Evolutionary conservation across 1,140 invertebrate genomes (phyloP), one percentile per base, ranked within the genome.

Genomic region (Branchinecta lindahli): DNA sequence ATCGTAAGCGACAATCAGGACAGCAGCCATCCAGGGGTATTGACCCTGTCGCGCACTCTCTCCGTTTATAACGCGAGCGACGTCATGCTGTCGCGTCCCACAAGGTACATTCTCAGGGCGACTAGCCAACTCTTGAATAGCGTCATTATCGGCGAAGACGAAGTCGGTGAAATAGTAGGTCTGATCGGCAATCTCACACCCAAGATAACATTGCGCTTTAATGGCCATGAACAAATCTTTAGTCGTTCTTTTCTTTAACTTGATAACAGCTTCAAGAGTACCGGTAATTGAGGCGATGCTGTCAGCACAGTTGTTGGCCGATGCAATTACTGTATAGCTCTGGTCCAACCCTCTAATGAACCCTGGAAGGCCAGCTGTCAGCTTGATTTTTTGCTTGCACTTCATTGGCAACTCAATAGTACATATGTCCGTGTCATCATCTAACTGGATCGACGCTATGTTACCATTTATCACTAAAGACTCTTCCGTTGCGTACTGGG

Each of bases 21-120:
- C 52, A 20, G 52, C 52, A 61, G 52, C 52, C 52, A 61, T 61
- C 52, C 52, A 61, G 12, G 52, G 52, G 18, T 61, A 61, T 20
- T 61, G 52, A 61, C 52, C 52, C 12, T 61, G 12, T 61, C 52
- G 12, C 6, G 52, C 52, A 61, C 18, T 61, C 52, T 61, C 52
- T 15, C 52, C 52, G 18, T 61, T 61, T 1, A 15, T 61, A 1
- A 61, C 18, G 12, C 52, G 12, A 61, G 52, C 52, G 12, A 61
- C 52, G 18, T 61, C 52, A 61, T 12, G 12, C 52, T 20, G 12
- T 12, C 52, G 52, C 4, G 52, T 61, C 18, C 52, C 52, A 6
- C 52, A 61, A 12, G 52, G 2, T 20, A 61, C 18, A 61, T 61
- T 61, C 18, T 61, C 52, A 15, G 52, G 52, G 6, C 12, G 52